These are phyloP conservation scores for Acronicta aceris DNA, from an alignment of 2,888 invertebrate species.

Conservation along the genomic window DNA sequence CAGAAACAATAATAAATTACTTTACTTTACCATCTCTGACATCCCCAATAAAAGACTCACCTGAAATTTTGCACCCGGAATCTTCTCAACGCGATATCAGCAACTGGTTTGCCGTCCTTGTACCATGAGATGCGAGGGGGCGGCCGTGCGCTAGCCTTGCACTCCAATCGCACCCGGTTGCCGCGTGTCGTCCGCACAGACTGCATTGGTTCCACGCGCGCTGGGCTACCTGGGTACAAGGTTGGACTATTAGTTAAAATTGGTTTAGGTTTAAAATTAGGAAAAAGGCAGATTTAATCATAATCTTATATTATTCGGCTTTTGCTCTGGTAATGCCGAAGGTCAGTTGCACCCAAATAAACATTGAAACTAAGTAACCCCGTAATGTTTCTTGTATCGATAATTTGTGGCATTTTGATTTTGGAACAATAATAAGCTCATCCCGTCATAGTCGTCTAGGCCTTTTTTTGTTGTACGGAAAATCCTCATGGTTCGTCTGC, in stretches of 20 bases:
- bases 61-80: slow-evolving; percentile 91
- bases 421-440: no score
- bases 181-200: slow-evolving; percentile 83
- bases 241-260: slow-evolving; percentile 16
- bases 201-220: slow-evolving; percentile 82
- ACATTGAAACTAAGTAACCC: background rate
- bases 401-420: no score
- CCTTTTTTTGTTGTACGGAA: no score
- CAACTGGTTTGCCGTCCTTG: slow-evolving; percentile 91
- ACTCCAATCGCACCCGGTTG: slow-evolving; percentile 91
- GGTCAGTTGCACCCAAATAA: background rate
- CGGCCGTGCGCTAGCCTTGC: slow-evolving; percentile 93
- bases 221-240: slow-evolving; percentile 78
- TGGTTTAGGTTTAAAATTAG: background rate
- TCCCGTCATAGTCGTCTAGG: no score
- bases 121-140: slow-evolving; percentile 95
- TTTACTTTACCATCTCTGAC: no score
- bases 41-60: slow-evolving; percentile 67
- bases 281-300: background rate
- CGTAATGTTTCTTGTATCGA: no score
- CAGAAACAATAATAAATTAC: no score
- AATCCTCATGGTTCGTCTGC: no score
- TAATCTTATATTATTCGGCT: background rate
- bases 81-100: slow-evolving; percentile 89
- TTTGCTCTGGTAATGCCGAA: background rate